Percentiles rank a stretch among this genome's conserved stretches.
Evolutionary conservation across 2,797 vertebrate genomes (phyloP).

Genomic region (Lutjanus campechanus): DNA sequence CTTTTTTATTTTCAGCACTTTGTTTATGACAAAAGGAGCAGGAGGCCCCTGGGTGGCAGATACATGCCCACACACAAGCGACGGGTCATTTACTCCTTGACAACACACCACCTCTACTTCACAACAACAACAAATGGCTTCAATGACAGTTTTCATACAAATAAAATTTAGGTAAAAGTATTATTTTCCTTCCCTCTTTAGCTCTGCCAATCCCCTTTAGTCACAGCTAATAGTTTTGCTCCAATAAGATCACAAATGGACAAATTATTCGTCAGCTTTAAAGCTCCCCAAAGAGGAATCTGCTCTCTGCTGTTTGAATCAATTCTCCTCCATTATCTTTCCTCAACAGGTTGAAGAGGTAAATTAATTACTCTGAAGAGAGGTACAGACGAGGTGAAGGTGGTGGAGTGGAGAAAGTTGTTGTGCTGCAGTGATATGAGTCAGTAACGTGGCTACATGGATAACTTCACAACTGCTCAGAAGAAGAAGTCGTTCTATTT

Average conservation of each 20-base stretch:
- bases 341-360: slow-evolving; percentile 5
- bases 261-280: background rate
- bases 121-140: background rate
- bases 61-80: slow-evolving; percentile 42
- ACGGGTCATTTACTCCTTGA: slow-evolving; percentile 34
- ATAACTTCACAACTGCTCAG: slow-evolving; percentile 4
- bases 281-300: background rate
- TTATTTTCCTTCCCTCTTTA: background rate
- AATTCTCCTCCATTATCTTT: slow-evolving; percentile 27
- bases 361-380: slow-evolving; percentile 4
- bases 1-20: slow-evolving; percentile 47
- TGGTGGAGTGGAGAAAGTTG: slow-evolving; percentile 9
- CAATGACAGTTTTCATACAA: slow-evolving; percentile 2
- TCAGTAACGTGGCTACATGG: background rate
- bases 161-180: background rate
- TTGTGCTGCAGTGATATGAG: slow-evolving; percentile 3
- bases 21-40: slow-evolving; percentile 58
- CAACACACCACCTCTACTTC: background rate
- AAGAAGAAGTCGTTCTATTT: background rate
- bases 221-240: background rate
- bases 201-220: background rate
- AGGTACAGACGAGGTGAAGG: background rate
- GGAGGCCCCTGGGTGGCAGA: slow-evolving; percentile 36
- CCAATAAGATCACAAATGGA: slow-evolving; percentile 3
- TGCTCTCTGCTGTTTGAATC: background rate